Conservation (phyloP, 2,888 invertebrate species). For the Metopia argyrocephala region DNA sequence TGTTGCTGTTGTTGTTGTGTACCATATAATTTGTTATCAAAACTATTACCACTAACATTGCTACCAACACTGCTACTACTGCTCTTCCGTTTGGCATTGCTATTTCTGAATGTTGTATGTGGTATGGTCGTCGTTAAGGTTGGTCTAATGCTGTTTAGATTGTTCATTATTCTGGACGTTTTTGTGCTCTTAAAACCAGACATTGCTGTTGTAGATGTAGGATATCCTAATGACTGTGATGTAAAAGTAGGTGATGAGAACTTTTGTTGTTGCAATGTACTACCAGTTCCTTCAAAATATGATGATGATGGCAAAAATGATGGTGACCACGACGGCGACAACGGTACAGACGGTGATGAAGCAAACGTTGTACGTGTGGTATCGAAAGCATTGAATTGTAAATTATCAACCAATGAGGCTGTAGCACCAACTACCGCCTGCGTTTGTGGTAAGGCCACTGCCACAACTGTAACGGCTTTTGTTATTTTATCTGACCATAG, state of each 20-base stretch:
- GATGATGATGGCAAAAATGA: slow-evolving; percentile 47
- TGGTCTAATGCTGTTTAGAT: slow-evolving; percentile 47
- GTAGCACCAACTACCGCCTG: slow-evolving; percentile 53
- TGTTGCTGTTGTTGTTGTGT: too few relatives aligned
- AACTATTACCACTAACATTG: slow-evolving; percentile 2
- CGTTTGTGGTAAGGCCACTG: slow-evolving; percentile 50
- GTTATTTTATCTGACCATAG: slow-evolving; percentile 50
- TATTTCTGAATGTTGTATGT: slow-evolving; percentile 33
- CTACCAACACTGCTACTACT: not conserved
- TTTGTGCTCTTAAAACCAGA: slow-evolving; percentile 56
- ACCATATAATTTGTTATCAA: slow-evolving; percentile 13
- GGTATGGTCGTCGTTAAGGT: slow-evolving; percentile 38
- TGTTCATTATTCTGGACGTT: slow-evolving; percentile 64
- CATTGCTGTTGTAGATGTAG: slow-evolving; percentile 53
- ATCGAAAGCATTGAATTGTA: slow-evolving; percentile 64
- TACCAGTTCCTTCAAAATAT: slow-evolving; percentile 29
- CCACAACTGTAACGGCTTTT: slow-evolving; percentile 53
- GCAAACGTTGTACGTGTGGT: slow-evolving; percentile 58
- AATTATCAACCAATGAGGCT: slow-evolving; percentile 56
- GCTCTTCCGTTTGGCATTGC: slow-evolving; percentile 2
- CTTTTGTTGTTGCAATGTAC: slow-evolving; percentile 26
- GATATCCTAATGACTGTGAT: slow-evolving; percentile 9
- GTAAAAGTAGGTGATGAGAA: slow-evolving; percentile 13
- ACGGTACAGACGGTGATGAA: slow-evolving; percentile 49
- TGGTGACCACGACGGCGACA: slow-evolving; percentile 31